Base-by-base conservation (phyloP, 2,888 invertebrate genomes). In the Sialis lutaria region DNA sequence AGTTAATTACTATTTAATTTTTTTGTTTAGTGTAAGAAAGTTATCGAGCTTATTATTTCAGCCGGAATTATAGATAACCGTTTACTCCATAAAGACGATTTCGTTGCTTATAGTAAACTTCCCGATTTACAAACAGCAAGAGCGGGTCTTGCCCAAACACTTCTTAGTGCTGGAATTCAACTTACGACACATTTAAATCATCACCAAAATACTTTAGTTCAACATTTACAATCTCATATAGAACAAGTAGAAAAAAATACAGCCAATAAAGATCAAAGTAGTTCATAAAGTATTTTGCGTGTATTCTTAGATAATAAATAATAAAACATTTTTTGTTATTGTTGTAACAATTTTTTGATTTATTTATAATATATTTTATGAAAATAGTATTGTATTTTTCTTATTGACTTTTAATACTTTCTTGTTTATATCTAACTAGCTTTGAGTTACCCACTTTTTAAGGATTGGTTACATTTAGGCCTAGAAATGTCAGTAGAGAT, bases 1-100 rank as follows among this genome's bases (percentile, higher is more conserved):
- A n/a, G n/a, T n/a, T 60, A 57, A 49, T 8, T 40, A 32, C 30
- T 35, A 13, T 6, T 31, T n/a, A 47, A n/a, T 46, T 45, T 5
- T 22, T 30, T 9, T 30, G 45, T 12, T n/a, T 30, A 8, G 13
- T 43, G 33, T 33, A 46, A 32, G 10, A 13, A 31, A 39, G 43
- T 45, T 44, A 42, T 40, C 33, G 44, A 37, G 44, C 46, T 48
- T 37, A 44, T 51, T 46, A 42, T 67, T 65, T 53, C 64, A 82
- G 82, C 76, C 60, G 87, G 79, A n/a, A 76, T 87, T 50, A 70
- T 82, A 45, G 77, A 88, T 55, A 77, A 78, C 42, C 71, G 68
- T 48, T 62, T 87, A 32, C 55, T 88, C 53, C 80, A 74, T 50
- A 74, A 73, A 53, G 79, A 79, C 58, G 82, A 87, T 55, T 65